Conservation (phyloP, 2,888 invertebrate genomes). For the Metalampra italica region DNA sequence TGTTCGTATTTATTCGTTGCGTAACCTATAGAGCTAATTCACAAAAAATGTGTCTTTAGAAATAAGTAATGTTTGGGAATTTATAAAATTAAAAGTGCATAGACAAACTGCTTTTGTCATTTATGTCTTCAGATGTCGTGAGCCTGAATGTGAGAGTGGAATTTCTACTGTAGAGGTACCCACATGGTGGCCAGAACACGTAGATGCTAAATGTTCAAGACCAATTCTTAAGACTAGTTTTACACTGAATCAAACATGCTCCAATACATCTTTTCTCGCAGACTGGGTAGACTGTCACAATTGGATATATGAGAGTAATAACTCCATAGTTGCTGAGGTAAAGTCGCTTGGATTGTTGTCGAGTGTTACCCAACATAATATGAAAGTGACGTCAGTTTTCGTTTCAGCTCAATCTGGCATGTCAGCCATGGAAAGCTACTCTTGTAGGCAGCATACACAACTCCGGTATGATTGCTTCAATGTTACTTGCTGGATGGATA, state of each 20-base stretch:
- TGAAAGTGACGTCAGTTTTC: slow-evolving; percentile 1
- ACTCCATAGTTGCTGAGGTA: slow-evolving; percentile 57
- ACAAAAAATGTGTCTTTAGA: too few species aligned
- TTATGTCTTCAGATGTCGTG: slow-evolving; percentile 43
- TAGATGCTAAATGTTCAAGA: slow-evolving; percentile 43
- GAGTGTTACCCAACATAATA: neutral
- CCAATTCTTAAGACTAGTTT: slow-evolving; percentile 35
- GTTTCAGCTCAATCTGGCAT: slow-evolving; percentile 57
- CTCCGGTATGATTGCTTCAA: slow-evolving; percentile 80
- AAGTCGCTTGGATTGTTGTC: slow-evolving; percentile 6
- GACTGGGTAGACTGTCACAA: slow-evolving; percentile 41
- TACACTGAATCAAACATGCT: slow-evolving; percentile 40
- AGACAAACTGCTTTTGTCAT: neutral
- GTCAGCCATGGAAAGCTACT: slow-evolving; percentile 70
- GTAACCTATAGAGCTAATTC: neutral
- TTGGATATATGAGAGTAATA: slow-evolving; percentile 54
- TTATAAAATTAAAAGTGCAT: neutral
- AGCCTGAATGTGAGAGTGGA: slow-evolving; percentile 48
- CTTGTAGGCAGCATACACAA: slow-evolving; percentile 79
- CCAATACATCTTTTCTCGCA: slow-evolving; percentile 37
- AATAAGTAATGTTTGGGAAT: too few species aligned
- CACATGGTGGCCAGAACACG: slow-evolving; percentile 51
- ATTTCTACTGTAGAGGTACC: slow-evolving; percentile 33
- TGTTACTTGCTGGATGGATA: slow-evolving; percentile 78
- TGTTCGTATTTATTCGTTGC: too few species aligned